These are phyloP conservation scores for Xestia sexstrigata DNA, from an alignment of 2,888 invertebrate species.

Conservation along the genomic window DNA sequence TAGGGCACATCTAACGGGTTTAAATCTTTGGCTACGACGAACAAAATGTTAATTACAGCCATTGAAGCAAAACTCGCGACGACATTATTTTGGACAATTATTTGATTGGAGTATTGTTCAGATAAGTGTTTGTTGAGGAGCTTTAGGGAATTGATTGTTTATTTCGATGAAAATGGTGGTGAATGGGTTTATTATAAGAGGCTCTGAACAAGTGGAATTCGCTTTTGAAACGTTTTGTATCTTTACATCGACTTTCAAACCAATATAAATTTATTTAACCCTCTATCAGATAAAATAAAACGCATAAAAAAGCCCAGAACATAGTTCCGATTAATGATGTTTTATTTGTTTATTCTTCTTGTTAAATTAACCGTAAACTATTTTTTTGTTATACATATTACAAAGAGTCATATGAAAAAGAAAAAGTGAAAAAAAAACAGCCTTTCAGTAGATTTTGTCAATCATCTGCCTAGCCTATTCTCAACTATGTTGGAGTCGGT, in stretches of 20 bases:
- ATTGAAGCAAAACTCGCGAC: slow-evolving; percentile 22
- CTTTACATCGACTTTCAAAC: background rate
- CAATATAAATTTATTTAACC: too few relatives aligned
- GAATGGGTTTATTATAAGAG: background rate
- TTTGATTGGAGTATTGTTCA: slow-evolving; percentile 43
- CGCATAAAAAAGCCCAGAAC: too few relatives aligned
- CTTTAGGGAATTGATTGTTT: background rate
- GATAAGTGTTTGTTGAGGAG: slow-evolving; percentile 21
- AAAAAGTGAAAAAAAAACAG: too few relatives aligned
- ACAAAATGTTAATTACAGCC: slow-evolving; percentile 49
- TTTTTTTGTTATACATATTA: too few relatives aligned
- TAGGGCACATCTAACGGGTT: background rate
- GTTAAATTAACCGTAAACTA: too few relatives aligned
- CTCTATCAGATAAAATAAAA: too few relatives aligned
- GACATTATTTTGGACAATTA: slow-evolving; percentile 52
- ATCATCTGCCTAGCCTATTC: background rate
- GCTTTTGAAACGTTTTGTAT: background rate
- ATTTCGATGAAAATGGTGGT: background rate
- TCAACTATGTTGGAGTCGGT: background rate
- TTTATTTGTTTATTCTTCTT: too few relatives aligned
- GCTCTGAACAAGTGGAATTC: background rate
- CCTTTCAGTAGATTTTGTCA: background rate
- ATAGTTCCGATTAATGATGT: too few relatives aligned
- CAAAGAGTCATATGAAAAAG: too few relatives aligned
- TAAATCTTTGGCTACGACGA: slow-evolving; percentile 1